Percentiles rank a stretch among this genome's conserved stretches.
Evolutionary conservation across 1,140 invertebrate genomes (phyloP).

Genomic region (Aphidius ervi): DNA sequence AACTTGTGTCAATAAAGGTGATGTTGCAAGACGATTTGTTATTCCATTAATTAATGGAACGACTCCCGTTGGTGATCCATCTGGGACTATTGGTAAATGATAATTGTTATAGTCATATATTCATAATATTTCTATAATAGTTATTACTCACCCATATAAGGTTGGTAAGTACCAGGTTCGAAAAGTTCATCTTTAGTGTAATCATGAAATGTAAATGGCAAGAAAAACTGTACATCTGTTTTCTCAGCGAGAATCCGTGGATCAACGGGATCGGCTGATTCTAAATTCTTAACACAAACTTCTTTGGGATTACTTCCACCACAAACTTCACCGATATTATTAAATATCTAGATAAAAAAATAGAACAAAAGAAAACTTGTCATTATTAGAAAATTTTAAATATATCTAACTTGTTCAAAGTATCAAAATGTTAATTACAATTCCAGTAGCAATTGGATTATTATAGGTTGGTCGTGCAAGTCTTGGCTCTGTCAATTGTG

Average conservation of each 20-base stretch:
- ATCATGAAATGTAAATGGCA: conserved; percentile 6
- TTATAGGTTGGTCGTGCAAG: not conserved
- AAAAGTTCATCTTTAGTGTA: conserved; percentile 8
- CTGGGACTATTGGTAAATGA: no score
- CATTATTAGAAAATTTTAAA: not conserved
- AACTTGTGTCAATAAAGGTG: conserved; percentile 73
- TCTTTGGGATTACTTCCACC: not conserved
- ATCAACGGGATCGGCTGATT: conserved; percentile 1
- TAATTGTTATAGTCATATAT: no score
- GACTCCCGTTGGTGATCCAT: no score
- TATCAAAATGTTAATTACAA: conserved; percentile 9
- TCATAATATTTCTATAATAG: no score
- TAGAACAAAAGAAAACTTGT: not conserved
- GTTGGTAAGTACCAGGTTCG: conserved; percentile 7
- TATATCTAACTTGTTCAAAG: not conserved
- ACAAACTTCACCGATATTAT: conserved; percentile 15
- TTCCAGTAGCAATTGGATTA: conserved; percentile 9
- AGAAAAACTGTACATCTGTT: conserved; percentile 12
- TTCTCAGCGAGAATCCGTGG: not conserved
- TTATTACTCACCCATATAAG: conserved; percentile 6
- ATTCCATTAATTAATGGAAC: conserved; percentile 1
- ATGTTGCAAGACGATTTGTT: conserved; percentile 56
- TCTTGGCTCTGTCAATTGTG: not conserved
- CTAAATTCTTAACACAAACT: conserved; percentile 12
- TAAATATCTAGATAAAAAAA: conserved; percentile 13